Conservation (phyloP, 53 echinoderm and acorn worm genomes). For the Actinopyga echinites region DNA sequence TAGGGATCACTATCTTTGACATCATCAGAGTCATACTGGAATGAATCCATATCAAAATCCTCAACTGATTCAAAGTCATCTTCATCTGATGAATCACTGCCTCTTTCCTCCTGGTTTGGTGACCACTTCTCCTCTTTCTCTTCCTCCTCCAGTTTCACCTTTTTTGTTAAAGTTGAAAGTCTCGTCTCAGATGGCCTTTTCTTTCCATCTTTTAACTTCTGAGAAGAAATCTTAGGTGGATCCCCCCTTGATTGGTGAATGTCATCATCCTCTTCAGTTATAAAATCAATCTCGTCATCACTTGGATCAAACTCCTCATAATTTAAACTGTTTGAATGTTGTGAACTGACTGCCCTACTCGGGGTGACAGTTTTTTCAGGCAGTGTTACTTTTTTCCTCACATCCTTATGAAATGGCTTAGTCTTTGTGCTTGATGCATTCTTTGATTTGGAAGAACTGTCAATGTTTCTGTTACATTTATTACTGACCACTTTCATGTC, state of each 20-base stretch:
- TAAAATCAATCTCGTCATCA: neutral
- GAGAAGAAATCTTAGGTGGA: neutral
- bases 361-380: too few species aligned
- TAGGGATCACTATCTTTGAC: slow-evolving; percentile 75
- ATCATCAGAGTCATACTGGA: slow-evolving; percentile 36
- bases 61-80: slow-evolving; percentile 27
- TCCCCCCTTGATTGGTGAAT: neutral
- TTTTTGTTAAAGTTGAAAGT: neutral
- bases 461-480: too few species aligned
- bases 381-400: too few species aligned
- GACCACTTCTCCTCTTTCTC: too few species aligned
- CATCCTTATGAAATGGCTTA: too few species aligned
- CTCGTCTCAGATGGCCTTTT: neutral
- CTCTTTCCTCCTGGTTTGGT: too few species aligned
- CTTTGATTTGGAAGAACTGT: too few species aligned
- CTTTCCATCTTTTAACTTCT: neutral
- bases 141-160: neutral
- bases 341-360: too few species aligned
- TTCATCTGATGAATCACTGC: neutral
- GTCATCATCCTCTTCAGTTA: neutral
- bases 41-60: slow-evolving; percentile 31
- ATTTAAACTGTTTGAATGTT: too few species aligned
- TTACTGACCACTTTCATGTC: too few species aligned
- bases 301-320: too few species aligned
- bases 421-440: too few species aligned